phyloP scores from a whole-genome alignment of 2,888 invertebrate species.

The Megamerina dolium region DNA sequence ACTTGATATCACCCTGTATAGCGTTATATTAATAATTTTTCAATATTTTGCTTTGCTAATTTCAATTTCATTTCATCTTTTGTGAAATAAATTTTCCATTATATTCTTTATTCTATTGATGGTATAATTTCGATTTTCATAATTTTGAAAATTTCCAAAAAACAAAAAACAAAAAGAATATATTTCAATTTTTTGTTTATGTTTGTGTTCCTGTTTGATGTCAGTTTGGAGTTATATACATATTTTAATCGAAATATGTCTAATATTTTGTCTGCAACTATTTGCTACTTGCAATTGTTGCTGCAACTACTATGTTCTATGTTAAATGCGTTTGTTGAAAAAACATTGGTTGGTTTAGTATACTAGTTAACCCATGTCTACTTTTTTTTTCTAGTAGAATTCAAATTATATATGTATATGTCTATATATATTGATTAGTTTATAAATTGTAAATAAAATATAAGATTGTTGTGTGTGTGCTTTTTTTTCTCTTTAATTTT shows the following conservation, averaged over 20 bases:
- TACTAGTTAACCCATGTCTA: too few species aligned
- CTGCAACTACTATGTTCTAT: slow-evolving; percentile 9
- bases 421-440: too few species aligned
- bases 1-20: too few species aligned
- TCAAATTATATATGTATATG: too few species aligned
- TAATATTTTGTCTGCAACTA: slow-evolving; percentile 6
- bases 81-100: background rate
- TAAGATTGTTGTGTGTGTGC: background rate
- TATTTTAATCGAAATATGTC: background rate
- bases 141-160: too few species aligned
- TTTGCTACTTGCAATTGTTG: slow-evolving; percentile 14
- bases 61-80: too few species aligned
- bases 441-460: too few species aligned
- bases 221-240: slow-evolving; percentile 24
- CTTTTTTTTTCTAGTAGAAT: too few species aligned
- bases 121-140: background rate
- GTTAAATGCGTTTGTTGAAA: slow-evolving; percentile 13
- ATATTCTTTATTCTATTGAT: background rate
- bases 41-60: too few species aligned
- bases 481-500: background rate
- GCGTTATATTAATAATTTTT: too few species aligned
- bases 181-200: slow-evolving; percentile 11
- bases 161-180: slow-evolving; percentile 1
- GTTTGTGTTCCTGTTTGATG: slow-evolving; percentile 26
- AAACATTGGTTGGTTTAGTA: slow-evolving; percentile 14